Base-by-base conservation (phyloP, 2,113 vertebrate genomes). In the Takifugu flavidus region DNA sequence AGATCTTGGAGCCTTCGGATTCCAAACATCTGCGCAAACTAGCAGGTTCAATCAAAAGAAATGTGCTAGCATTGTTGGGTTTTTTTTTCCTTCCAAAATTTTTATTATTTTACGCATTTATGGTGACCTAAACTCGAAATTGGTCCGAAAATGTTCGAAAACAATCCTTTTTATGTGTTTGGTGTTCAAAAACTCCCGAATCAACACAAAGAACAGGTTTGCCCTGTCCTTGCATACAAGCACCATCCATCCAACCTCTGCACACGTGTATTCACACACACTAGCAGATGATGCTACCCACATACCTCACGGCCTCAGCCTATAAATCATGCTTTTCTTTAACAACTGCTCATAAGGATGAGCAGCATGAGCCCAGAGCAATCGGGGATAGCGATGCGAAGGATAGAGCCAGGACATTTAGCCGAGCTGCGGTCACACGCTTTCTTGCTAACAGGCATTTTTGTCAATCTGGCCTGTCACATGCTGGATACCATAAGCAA, bases 391-490 rank as follows among this genome's bases (percentile, higher is more conserved):
- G 52, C 12, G 53, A 52, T 31, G 29, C 29, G 29, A 65, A 57
- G 53, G 68, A 43, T 43, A 62, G 65, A 59, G 65, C 25, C 50
- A 54, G 47, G 46, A 59, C 29, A 13, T 77, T 72, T 46, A 79
- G 65, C 65, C 14, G 10, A 44, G 66, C 55, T 50, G 61, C 49
- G 15, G 56, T 34, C 47, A 51, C 8, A 53, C 53, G 57, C 72
- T 74, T 80, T 57, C 66, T 58, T 61, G 69, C 77, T 62, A 78
- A 78, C 79, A 69, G 76, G 81, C 78, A 89, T 91, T 91, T 89
- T 88, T 89, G 86, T 88, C 84, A 86, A 87, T 91, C 86, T 74
- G 68, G 54, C 62, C 82, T 83, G 87, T 88, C 87, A 84, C 52
- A 31, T 13, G n/a, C 49, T 58, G 57, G 70, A 74, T 50, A 67